phyloP scores from a whole-genome alignment of 2,797 vertebrate species.

The Novumbra hubbsi region DNA sequence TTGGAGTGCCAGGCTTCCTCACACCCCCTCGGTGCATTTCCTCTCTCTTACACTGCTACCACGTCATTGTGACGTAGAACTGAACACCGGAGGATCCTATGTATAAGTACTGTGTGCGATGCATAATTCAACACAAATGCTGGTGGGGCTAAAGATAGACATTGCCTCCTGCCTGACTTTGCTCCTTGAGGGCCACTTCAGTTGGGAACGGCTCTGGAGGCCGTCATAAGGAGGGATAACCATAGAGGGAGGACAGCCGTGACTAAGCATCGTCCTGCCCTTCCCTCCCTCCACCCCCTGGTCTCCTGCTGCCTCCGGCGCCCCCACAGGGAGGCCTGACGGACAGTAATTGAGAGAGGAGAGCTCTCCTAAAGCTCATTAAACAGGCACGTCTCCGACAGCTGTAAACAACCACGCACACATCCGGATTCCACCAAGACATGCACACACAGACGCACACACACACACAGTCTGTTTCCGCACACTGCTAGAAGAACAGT shows the following conservation, averaged over 20 bases:
- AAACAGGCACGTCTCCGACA: conserved; percentile 65
- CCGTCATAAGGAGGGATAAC: not conserved
- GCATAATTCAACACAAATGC: conserved; percentile 1
- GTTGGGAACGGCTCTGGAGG: not conserved
- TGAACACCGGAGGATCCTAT: not conserved
- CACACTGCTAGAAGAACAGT: conserved; percentile 4
- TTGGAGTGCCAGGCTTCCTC: not conserved
- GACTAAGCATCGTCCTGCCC: not conserved
- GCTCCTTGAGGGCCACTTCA: not conserved
- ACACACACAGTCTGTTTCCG: not conserved
- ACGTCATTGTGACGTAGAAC: not conserved
- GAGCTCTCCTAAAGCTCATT: conserved; percentile 65
- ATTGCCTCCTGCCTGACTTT: not conserved
- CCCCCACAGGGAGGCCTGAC: conserved; percentile 48
- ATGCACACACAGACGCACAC: not conserved
- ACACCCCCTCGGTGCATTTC: too few species aligned
- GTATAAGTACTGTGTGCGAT: not conserved
- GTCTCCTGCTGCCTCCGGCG: conserved; percentile 24
- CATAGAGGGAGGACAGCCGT: not conserved
- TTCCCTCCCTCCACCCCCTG: conserved; percentile 1
- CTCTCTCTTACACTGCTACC: not conserved
- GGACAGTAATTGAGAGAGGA: conserved; percentile 65
- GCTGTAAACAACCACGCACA: conserved; percentile 54
- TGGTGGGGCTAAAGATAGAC: not conserved
- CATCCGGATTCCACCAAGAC: conserved; percentile 49